A percentile compares a stretch with the other conserved stretches of the same genome.
Evolutionary conservation across 2,888 invertebrate species (phyloP).

Genomic region (Nipponacmea schrenckii): DNA sequence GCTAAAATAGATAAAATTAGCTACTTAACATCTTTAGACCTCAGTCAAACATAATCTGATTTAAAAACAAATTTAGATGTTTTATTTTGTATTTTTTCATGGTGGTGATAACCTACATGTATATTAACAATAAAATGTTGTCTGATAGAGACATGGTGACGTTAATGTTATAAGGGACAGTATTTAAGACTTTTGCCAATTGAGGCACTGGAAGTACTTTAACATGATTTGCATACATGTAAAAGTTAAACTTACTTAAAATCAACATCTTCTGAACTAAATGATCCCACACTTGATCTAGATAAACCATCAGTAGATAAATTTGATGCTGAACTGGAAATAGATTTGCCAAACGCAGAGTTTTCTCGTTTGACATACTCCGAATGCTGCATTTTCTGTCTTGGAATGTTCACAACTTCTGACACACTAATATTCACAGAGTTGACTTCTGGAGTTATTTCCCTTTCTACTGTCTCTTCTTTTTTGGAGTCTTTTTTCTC

Average conservation of each 20-base stretch:
- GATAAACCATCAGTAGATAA: conserved; percentile 16
- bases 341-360: neutral
- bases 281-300: conserved; percentile 33
- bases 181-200: no score
- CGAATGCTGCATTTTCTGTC: neutral
- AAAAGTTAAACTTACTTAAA: conserved; percentile 34
- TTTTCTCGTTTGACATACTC: neutral
- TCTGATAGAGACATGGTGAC: no score
- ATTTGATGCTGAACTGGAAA: conserved; percentile 2
- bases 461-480: neutral
- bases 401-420: neutral
- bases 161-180: no score
- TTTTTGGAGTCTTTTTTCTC: neutral
- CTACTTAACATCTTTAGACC: no score
- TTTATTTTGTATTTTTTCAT: no score
- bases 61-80: no score
- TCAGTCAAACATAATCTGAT: no score
- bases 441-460: neutral
- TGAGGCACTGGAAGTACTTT: no score
- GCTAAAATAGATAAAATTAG: no score
- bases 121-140: no score
- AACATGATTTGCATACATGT: no score
- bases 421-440: neutral
- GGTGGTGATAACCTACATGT: no score
- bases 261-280: conserved; percentile 51